Conservation (phyloP, 2,888 invertebrate species). For the Amphipoea oculea region DNA sequence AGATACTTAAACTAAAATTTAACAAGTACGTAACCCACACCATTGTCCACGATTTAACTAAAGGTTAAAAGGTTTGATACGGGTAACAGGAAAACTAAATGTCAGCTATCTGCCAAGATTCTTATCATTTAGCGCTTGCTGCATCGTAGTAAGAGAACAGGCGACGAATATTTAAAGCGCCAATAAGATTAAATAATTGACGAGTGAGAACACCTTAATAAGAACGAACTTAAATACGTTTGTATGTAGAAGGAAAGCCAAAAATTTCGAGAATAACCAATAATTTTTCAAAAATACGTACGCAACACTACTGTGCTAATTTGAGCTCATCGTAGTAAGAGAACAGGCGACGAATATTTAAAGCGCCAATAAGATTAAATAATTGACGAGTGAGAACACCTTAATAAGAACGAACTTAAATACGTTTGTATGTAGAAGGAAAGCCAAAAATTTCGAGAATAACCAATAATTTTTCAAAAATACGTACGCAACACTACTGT, state of each 20-base stretch:
- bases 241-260: background rate
- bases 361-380: conserved; percentile 3
- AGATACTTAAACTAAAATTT: no score
- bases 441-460: background rate
- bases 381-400: background rate
- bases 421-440: background rate
- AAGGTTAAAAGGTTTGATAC: background rate
- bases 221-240: background rate
- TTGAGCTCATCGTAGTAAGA: conserved; percentile 15
- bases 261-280: background rate
- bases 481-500: background rate
- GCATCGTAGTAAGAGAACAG: conserved; percentile 19
- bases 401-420: background rate
- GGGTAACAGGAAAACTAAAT: conserved; percentile 24
- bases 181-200: background rate
- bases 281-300: background rate
- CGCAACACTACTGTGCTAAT: background rate
- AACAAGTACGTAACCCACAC: no score
- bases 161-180: conserved; percentile 12
- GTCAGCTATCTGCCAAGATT: conserved; percentile 43
- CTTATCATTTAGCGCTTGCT: conserved; percentile 32
- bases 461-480: background rate
- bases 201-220: background rate
- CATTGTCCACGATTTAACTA: no score
- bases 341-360: conserved; percentile 17